Conservation (phyloP, 1,140 invertebrate genomes). For the Hyles euphorbiae region DNA sequence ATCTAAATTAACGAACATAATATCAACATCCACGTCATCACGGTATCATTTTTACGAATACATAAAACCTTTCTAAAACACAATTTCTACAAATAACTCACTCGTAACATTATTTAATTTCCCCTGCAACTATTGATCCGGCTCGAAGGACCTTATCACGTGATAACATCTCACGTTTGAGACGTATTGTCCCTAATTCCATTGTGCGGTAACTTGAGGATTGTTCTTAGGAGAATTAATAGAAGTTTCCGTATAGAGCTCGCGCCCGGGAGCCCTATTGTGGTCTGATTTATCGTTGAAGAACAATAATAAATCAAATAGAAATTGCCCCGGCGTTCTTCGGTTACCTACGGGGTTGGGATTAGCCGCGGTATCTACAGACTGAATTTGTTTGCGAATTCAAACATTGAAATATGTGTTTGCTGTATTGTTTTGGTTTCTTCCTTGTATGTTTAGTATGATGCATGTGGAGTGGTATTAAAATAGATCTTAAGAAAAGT, state of each 20-base stretch:
- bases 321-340: constrained; percentile 52
- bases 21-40: no score
- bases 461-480: no score
- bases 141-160: constrained; percentile 29
- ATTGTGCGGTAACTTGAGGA: constrained; percentile 55
- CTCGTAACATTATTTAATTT: constrained; percentile 1
- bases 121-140: constrained; percentile 20
- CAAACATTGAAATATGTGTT: no score
- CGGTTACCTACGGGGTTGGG: constrained; percentile 14
- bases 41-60: no score
- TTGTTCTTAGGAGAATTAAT: constrained; percentile 71
- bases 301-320: constrained; percentile 73
- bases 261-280: constrained; percentile 64
- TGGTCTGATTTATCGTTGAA: constrained; percentile 68
- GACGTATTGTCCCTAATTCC: constrained; percentile 62
- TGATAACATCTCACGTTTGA: constrained; percentile 56
- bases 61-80: no score
- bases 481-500: no score
- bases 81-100: neutral
- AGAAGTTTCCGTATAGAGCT: constrained; percentile 52
- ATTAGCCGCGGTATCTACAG: constrained; percentile 2
- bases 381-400: no score
- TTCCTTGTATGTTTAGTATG: no score
- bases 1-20: no score
- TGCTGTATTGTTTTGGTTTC: no score